Conservation (phyloP, 2,888 invertebrate species). For the Aleiodes leptofemur region DNA sequence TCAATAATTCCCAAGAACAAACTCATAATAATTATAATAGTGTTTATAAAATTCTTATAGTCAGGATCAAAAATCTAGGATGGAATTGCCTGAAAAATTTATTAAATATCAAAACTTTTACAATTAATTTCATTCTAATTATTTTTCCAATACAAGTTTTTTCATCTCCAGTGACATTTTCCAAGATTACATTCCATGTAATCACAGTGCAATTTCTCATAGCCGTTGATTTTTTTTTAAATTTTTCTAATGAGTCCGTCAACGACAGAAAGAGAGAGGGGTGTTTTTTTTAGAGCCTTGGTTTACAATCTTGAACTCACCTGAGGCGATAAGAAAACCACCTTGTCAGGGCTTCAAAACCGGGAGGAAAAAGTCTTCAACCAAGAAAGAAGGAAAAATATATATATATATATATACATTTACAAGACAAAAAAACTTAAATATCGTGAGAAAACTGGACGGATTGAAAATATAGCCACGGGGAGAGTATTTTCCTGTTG, state of each 20-base stretch:
- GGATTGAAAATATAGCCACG: constrained; percentile 48
- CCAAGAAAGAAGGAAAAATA: constrained; percentile 1
- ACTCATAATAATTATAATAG: no score
- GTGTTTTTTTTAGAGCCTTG: constrained; percentile 41
- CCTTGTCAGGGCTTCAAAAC: constrained; percentile 30
- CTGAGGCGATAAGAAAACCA: constrained; percentile 58
- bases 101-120: constrained; percentile 38
- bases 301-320: constrained; percentile 59
- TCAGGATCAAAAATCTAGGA: no score
- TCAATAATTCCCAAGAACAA: no score
- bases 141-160: neutral
- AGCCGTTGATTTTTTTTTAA: constrained; percentile 50
- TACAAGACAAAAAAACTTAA: constrained; percentile 39
- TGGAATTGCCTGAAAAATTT: no score
- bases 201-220: constrained; percentile 59
- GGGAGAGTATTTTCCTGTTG: constrained; percentile 4
- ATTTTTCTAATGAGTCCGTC: constrained; percentile 70
- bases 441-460: constrained; percentile 38
- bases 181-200: constrained; percentile 58
- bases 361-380: constrained; percentile 37
- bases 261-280: constrained; percentile 53
- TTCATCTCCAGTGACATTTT: constrained; percentile 54
- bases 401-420: neutral
- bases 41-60: no score
- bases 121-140: neutral